These are phyloP conservation scores for Tetropium fuscum DNA, from an alignment of 2,888 invertebrate genomes.

Conservation along the genomic window DNA sequence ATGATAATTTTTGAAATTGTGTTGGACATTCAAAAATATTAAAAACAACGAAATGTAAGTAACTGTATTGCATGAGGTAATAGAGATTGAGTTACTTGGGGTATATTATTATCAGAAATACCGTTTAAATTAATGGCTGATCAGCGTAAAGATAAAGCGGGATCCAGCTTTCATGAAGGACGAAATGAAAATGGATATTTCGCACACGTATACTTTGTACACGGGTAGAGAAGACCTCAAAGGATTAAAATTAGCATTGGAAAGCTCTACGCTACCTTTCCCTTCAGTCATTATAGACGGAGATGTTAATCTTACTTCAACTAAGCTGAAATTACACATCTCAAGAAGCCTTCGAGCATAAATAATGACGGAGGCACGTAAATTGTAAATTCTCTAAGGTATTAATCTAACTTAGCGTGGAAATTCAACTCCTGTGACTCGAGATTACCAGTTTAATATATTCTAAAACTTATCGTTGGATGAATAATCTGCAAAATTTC, in stretches of 20 bases:
- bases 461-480: conserved; percentile 65
- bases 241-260: conserved; percentile 45
- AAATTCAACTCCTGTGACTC: conserved; percentile 66
- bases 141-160: too few relatives aligned
- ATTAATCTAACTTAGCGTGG: conserved; percentile 68
- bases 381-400: conserved; percentile 67
- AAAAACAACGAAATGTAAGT: too few relatives aligned
- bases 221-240: conserved; percentile 48
- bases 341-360: conserved; percentile 66
- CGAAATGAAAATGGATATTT: conserved; percentile 2
- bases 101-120: not conserved
- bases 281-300: conserved; percentile 48
- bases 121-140: not conserved
- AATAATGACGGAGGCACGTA: conserved; percentile 66
- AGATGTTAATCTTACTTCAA: conserved; percentile 62
- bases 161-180: conserved; percentile 8
- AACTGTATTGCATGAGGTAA: too few relatives aligned
- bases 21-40: too few relatives aligned
- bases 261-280: conserved; percentile 43
- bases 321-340: conserved; percentile 64
- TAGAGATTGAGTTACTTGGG: too few relatives aligned
- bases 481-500: conserved; percentile 59
- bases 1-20: too few relatives aligned
- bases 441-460: conserved; percentile 67
- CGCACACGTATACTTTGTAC: conserved; percentile 24